These are phyloP conservation scores for Clytia hemisphaerica DNA, from an alignment of 30 jellyfish, hydroid and myxozoan species.

Conservation along the genomic window DNA sequence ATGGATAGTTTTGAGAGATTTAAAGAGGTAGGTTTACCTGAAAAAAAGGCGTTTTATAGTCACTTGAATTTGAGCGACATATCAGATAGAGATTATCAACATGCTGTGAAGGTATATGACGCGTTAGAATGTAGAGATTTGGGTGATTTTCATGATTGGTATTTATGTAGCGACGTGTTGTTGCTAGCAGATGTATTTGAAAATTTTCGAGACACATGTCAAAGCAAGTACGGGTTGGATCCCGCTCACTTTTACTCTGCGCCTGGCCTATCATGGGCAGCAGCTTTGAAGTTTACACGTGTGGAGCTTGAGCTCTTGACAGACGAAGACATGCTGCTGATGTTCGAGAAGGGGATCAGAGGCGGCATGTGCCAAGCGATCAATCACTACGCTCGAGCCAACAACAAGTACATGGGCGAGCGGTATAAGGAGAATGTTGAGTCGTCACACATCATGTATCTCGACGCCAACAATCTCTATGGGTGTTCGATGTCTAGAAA, in stretches of 20 bases:
- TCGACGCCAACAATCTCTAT: conserved; percentile 55
- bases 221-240: conserved; percentile 22
- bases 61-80: too few relatives aligned
- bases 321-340: conserved; percentile 2
- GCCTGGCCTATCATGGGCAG: conserved; percentile 51
- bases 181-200: conserved; percentile 43
- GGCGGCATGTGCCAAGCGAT: conserved; percentile 6
- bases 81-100: neutral
- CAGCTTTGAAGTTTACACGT: conserved; percentile 1
- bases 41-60: too few relatives aligned
- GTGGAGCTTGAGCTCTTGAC: neutral
- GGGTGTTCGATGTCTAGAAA: conserved; percentile 64
- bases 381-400: neutral
- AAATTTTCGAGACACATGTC: conserved; percentile 21
- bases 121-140: too few relatives aligned
- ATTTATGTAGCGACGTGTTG: conserved; percentile 6
- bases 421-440: too few relatives aligned
- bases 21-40: too few relatives aligned
- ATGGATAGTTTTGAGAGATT: too few relatives aligned
- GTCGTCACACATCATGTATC: conserved; percentile 40
- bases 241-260: conserved; percentile 37
- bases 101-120: neutral
- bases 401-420: conserved; percentile 3
- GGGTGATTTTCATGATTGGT: neutral
- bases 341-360: too few relatives aligned